These are phyloP conservation scores for Sebastes diploproa DNA, from an alignment of 2,797 vertebrate species.

Conservation along the genomic window DNA sequence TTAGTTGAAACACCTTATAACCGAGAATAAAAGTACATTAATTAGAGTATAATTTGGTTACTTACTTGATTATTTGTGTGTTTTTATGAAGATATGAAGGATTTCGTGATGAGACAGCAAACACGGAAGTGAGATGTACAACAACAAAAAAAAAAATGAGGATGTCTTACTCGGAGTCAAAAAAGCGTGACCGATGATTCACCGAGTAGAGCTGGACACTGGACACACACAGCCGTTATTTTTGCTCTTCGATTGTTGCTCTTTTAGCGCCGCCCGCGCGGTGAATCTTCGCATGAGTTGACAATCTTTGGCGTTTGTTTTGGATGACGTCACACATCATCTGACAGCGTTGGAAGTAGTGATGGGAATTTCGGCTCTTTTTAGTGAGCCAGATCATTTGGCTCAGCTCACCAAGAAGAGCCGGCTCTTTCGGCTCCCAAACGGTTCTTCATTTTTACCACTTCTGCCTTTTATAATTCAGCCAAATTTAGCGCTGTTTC, in stretches of 20 bases:
- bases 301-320: conserved; percentile 54
- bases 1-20: neutral
- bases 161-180: neutral
- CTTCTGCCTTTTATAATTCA: no score
- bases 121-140: conserved; percentile 27
- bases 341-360: conserved; percentile 14
- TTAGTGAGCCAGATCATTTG: no score
- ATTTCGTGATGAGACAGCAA: neutral
- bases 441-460: no score
- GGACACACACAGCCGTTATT: neutral
- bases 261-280: conserved; percentile 19
- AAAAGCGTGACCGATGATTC: neutral
- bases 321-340: conserved; percentile 33
- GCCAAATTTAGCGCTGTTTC: no score
- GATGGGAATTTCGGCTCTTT: no score
- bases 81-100: neutral
- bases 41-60: neutral
- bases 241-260: neutral
- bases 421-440: no score
- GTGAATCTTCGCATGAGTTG: neutral
- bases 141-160: neutral
- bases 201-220: neutral
- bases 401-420: no score
- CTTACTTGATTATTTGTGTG: conserved; percentile 37
- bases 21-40: neutral